These are phyloP conservation scores for Cebidichthys violaceus DNA, from an alignment of 2,113 vertebrate genomes.

Conservation along the genomic window DNA sequence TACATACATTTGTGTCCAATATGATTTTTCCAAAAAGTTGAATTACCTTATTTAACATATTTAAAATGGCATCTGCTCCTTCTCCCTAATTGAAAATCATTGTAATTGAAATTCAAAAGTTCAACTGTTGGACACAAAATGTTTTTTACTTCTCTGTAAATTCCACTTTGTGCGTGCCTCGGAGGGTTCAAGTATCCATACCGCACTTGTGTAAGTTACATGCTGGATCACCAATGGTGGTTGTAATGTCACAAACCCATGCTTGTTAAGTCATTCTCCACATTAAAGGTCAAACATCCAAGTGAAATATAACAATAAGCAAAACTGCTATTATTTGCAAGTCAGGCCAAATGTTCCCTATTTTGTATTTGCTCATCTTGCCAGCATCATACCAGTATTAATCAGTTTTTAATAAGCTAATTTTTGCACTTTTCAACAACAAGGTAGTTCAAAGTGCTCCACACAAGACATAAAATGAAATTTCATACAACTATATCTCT, in stretches of 20 bases:
- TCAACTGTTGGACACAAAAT: neutral
- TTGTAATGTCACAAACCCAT: neutral
- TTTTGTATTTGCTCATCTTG: neutral
- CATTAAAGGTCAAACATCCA: constrained; percentile 7
- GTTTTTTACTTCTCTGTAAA: neutral
- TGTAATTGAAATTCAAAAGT: neutral
- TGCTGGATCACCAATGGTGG: neutral
- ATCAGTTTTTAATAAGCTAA: neutral
- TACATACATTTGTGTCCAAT: too few relatives aligned
- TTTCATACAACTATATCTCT: neutral
- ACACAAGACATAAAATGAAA: neutral
- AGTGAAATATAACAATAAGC: constrained; percentile 3
- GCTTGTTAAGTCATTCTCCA: neutral
- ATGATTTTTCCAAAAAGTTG: too few relatives aligned
- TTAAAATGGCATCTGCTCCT: neutral
- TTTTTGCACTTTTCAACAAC: neutral
- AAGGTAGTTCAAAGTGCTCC: neutral
- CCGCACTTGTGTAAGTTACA: neutral
- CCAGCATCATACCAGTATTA: neutral
- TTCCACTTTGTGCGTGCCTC: too few relatives aligned
- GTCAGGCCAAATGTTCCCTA: neutral
- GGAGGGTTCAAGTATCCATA: neutral
- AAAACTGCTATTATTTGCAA: neutral
- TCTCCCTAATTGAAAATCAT: neutral
- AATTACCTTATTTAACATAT: neutral